Evolutionary conservation across 2,797 vertebrate species (phyloP), one percentile per base, ranked within the genome.

Genomic region (Bovichtus variegatus): DNA sequence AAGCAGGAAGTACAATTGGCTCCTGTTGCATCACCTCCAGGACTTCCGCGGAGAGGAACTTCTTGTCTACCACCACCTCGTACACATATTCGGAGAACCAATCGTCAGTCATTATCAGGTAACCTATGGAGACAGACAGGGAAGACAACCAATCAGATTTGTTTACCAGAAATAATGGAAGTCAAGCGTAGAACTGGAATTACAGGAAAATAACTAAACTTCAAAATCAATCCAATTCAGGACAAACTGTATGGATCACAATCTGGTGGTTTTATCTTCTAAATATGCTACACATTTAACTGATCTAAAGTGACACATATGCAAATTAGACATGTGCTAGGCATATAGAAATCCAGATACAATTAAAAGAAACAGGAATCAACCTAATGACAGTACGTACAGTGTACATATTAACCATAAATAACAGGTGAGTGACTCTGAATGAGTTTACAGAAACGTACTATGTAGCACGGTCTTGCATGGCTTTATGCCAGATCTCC

Each of bases 71-170:
- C 86, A 99, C 98, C 65, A 99, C 97, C 86, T 99, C 98, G 0
- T 99, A 99, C 54, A 99, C 97, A 0, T 97, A 99, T 84, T 99
- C 97, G 0, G 97, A 97, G 93, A 99, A 99, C 98, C 98, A 99
- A 9, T 99, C 97, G 0, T 99, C 98, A 0, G 97, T 97, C 97
- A 99, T 99, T 92, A 98, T 96, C 78, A 99, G 96, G 95, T 99
- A 99, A 85, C 98, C 98, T 99, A 87, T 7, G 21, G 71, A 74
- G 54, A 65, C 16, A 62, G n/a, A 70, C 3, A 53, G 25, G 59
- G 23, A 61, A 80, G 25, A 76, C 21, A 43, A 60, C 2, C 9
- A 27, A 65, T 51, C 41, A 64, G 44, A 43, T 47, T 43, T 13
- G n/a, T 55, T 53, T 1, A 2, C 15, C 50, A 29, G 19, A 58